Evolutionary conservation across 2,797 vertebrate species (phyloP).

Genomic region (Spheniscus humboldti): DNA sequence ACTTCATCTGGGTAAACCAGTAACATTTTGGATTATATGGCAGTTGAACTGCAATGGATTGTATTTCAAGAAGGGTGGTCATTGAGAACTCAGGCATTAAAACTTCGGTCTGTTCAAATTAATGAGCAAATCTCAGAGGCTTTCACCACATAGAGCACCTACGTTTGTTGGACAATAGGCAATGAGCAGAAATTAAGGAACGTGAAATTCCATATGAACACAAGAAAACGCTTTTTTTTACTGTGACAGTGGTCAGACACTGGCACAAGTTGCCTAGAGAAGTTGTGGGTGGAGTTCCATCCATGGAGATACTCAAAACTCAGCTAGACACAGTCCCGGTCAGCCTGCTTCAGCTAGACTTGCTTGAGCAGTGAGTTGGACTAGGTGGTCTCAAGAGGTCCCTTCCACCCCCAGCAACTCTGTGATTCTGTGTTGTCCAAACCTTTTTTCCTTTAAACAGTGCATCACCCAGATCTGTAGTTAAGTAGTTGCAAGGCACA

Average conservation of each 20-base stretch:
- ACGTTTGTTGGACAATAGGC: background rate
- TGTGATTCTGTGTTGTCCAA: background rate
- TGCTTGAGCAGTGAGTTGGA: background rate
- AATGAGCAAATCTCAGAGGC: background rate
- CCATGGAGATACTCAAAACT: background rate
- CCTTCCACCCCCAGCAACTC: accelerated
- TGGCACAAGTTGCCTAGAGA: background rate
- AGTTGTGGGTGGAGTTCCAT: background rate
- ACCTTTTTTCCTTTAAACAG: background rate
- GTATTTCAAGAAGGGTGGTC: background rate
- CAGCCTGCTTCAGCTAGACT: background rate
- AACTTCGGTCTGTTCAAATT: background rate
- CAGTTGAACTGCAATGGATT: background rate
- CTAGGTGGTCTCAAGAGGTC: background rate
- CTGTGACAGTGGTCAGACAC: background rate
- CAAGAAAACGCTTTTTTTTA: background rate
- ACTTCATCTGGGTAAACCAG: background rate
- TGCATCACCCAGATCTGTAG: background rate
- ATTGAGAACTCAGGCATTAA: background rate
- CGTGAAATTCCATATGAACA: background rate
- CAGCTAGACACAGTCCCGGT: background rate
- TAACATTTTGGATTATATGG: background rate
- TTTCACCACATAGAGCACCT: background rate
- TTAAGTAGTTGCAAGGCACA: background rate
- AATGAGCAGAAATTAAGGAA: background rate